Evolutionary conservation across 2,888 invertebrate species (phyloP).

Genomic region (Ectemnius continuus): DNA sequence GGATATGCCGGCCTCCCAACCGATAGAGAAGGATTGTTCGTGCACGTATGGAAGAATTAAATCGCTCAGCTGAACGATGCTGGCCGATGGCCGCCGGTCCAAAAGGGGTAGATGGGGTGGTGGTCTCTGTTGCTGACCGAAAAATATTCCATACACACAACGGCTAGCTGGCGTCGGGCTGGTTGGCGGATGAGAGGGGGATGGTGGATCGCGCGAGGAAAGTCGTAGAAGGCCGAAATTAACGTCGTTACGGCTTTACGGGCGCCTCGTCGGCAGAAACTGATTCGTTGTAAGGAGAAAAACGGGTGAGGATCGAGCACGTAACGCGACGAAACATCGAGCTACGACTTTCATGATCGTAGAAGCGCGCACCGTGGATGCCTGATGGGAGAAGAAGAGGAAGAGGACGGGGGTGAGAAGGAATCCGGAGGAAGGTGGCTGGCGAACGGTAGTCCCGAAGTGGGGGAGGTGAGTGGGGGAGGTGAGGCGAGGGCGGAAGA

Average conservation of each 20-base stretch:
- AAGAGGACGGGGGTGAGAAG: constrained; percentile 3
- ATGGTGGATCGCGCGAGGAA: neutral
- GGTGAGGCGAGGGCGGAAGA: constrained; percentile 7
- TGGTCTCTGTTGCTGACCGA: too few relatives aligned
- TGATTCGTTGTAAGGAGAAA: constrained; percentile 62
- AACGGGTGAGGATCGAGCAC: constrained; percentile 53
- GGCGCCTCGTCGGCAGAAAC: constrained; percentile 60
- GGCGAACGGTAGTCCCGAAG: neutral
- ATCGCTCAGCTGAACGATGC: too few relatives aligned
- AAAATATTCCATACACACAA: constrained; percentile 21
- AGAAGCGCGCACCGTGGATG: constrained; percentile 28
- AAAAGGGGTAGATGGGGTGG: too few relatives aligned
- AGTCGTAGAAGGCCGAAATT: constrained; percentile 41
- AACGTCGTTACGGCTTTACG: constrained; percentile 62
- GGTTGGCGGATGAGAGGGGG: neutral
- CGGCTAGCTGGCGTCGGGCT: constrained; percentile 6
- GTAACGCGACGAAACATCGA: constrained; percentile 56
- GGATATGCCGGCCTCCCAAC: too few relatives aligned
- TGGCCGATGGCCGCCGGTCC: too few relatives aligned
- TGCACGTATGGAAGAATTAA: too few relatives aligned
- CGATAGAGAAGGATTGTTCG: too few relatives aligned
- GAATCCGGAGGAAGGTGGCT: too few relatives aligned
- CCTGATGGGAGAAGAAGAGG: too few relatives aligned
- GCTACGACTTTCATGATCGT: constrained; percentile 51
- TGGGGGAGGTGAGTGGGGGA: neutral